phyloP scores from a whole-genome alignment of 2,888 invertebrate species.

The Julus scandinavius region DNA sequence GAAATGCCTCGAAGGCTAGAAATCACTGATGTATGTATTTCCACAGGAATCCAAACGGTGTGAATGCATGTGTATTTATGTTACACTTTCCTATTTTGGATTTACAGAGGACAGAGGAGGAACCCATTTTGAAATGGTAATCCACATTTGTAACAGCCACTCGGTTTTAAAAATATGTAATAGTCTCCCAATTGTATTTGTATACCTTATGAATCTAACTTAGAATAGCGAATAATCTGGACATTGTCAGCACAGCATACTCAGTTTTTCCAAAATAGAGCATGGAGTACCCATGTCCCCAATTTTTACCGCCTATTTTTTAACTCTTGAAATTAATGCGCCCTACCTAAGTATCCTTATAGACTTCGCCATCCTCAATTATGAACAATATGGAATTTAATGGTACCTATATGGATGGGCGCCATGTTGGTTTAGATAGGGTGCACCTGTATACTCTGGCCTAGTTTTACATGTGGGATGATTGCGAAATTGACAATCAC shows the following conservation, averaged over 20 bases:
- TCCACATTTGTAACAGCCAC: too few species aligned
- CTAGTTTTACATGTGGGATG: slow-evolving; percentile 2
- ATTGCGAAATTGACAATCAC: slow-evolving; percentile 15
- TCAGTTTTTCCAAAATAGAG: not conserved
- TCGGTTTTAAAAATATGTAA: too few species aligned
- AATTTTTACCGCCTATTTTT: not conserved
- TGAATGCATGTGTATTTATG: not conserved
- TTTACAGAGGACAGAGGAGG: too few species aligned
- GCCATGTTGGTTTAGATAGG: not conserved
- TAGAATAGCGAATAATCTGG: not conserved
- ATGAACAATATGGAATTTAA: not conserved
- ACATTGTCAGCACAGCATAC: not conserved
- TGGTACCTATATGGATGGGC: not conserved
- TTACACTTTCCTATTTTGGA: too few species aligned
- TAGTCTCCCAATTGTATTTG: too few species aligned
- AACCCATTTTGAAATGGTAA: too few species aligned
- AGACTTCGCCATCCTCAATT: not conserved
- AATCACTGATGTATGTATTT: not conserved
- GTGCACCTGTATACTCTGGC: slow-evolving; percentile 3
- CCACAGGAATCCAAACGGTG: not conserved
- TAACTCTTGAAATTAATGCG: not conserved
- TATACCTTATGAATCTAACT: not conserved
- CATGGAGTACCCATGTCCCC: not conserved
- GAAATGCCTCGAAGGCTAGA: not conserved
- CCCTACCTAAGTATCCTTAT: not conserved